Evolutionary conservation across 2,113 vertebrate genomes (phyloP).

Genomic region (Siniperca knerii): DNA sequence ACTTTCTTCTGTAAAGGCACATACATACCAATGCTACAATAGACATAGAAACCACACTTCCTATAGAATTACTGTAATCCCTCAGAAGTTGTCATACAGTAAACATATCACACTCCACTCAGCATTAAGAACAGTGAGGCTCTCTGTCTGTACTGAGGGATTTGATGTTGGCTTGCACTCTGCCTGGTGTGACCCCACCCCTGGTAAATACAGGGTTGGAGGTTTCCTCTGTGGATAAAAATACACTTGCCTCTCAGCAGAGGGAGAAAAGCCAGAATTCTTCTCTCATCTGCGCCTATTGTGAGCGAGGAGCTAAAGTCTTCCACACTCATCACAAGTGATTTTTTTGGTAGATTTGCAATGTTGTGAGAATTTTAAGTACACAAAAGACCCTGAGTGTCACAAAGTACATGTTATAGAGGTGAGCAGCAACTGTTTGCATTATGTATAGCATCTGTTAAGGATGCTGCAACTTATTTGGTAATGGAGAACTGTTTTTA

Average conservation of each 20-base stretch:
- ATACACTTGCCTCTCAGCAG: conserved; percentile 72
- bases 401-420: neutral
- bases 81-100: conserved; percentile 67
- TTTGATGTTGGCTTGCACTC: conserved; percentile 68
- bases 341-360: neutral
- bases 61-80: conserved; percentile 57
- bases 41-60: conserved; percentile 52
- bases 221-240: conserved; percentile 82
- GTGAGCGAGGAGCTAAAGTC: conserved; percentile 37
- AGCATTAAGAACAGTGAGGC: conserved; percentile 62
- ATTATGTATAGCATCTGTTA: neutral
- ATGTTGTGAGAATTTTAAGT: neutral
- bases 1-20: conserved; percentile 13
- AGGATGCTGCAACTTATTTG: neutral
- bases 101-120: conserved; percentile 57
- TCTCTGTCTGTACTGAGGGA: conserved; percentile 70
- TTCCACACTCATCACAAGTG: conserved; percentile 8
- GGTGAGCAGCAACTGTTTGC: neutral
- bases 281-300: conserved; percentile 47
- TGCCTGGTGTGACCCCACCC: conserved; percentile 80
- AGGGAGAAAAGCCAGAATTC: conserved; percentile 57
- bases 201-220: conserved; percentile 83
- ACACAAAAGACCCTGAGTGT: neutral
- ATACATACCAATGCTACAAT: conserved; percentile 38
- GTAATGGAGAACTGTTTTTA: neutral